Percentiles rank a stretch among this genome's conserved stretches.
Conservation (phyloP, 1,140 invertebrate genomes). For the Helicorthomorpha holstii region DNA sequence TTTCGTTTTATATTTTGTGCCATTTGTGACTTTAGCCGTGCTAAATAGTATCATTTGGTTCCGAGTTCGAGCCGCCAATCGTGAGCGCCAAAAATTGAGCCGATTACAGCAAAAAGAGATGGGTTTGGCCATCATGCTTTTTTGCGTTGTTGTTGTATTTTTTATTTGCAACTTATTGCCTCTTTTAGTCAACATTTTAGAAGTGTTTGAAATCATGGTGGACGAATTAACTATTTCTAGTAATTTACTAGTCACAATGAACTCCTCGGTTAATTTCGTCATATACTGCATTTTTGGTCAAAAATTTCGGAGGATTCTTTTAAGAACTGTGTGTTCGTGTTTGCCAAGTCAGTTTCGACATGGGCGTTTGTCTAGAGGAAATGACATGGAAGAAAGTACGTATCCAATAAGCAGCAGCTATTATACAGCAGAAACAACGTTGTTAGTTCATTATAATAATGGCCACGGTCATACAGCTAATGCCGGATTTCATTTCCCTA, state of each 20-base stretch:
- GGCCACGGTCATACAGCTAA: too few relatives aligned
- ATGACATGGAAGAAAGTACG: not conserved
- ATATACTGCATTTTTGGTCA: conserved; percentile 95
- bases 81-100: conserved; percentile 58
- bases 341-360: not conserved
- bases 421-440: too few relatives aligned
- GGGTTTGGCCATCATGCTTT: conserved; percentile 77
- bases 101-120: conserved; percentile 64
- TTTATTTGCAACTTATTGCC: conserved; percentile 81
- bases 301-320: conserved; percentile 80
- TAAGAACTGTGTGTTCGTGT: conserved; percentile 36
- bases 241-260: conserved; percentile 88
- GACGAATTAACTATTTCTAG: conserved; percentile 25
- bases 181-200: conserved; percentile 70
- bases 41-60: conserved; percentile 79
- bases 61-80: conserved; percentile 54
- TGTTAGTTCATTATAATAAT: too few relatives aligned
- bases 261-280: conserved; percentile 92
- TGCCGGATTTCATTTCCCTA: too few relatives aligned
- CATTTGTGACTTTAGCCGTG: conserved; percentile 62
- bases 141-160: conserved; percentile 85
- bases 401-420: not conserved
- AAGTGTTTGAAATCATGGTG: conserved; percentile 30
- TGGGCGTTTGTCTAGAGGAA: not conserved
- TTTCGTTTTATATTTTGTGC: conserved; percentile 77